Percentiles rank a stretch among this genome's conserved stretches.
phyloP scores from a whole-genome alignment of 37 sponge, comb jelly and placozoan species.

The Mnemiopsis leidyi region DNA sequence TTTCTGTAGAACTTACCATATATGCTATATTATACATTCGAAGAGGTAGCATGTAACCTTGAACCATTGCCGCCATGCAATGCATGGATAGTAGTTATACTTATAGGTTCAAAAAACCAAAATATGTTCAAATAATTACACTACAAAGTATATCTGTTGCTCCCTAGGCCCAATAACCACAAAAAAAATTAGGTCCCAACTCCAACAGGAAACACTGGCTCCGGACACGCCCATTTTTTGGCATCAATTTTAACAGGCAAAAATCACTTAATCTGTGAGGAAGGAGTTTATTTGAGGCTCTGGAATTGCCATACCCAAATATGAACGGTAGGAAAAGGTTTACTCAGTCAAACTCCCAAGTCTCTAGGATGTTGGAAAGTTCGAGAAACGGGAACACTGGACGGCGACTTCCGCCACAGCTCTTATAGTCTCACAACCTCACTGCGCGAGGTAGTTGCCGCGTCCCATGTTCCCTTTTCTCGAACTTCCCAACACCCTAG shows the following conservation, averaged over 20 bases:
- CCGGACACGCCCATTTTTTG: neutral
- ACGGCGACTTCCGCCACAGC: no score
- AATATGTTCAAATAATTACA: no score
- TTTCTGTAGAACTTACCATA: no score
- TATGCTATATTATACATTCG: no score
- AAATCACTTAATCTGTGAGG: neutral
- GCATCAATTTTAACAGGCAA: neutral
- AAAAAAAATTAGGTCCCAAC: neutral
- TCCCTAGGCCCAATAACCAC: neutral
- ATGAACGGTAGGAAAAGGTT: neutral
- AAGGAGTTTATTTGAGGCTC: neutral
- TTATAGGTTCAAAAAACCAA: no score
- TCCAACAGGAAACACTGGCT: neutral
- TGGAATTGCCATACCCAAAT: neutral
- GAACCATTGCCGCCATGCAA: no score
- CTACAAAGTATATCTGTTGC: neutral
- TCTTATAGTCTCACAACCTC: no score
- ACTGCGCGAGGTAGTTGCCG: no score
- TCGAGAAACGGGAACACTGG: no score
- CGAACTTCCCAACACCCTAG: neutral
- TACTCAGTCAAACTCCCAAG: neutral
- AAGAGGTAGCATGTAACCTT: no score
- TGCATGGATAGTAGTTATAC: no score
- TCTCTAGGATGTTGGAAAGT: neutral
- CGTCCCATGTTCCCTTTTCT: no score